phyloP scores from a whole-genome alignment of 2,888 invertebrate genomes.

The Drosophila pseudotakahashii region DNA sequence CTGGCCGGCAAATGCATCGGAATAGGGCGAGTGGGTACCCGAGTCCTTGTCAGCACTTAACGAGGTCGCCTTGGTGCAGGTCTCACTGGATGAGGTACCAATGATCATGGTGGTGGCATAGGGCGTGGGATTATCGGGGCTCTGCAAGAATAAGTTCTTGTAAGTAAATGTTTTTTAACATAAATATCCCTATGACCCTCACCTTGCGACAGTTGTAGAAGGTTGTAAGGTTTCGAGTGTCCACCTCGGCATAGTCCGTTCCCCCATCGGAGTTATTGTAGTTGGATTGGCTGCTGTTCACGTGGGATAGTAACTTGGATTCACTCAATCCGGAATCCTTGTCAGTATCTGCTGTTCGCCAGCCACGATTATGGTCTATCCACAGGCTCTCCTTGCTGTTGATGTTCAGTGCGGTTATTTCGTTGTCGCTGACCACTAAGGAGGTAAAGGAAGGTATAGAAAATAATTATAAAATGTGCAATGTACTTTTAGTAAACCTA shows the following conservation, averaged over 20 bases:
- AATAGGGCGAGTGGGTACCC: conserved; percentile 84
- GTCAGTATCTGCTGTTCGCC: conserved; percentile 87
- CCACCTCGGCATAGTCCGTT: conserved; percentile 89
- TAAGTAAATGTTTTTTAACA: conserved; percentile 15
- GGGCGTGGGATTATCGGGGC: conserved; percentile 88
- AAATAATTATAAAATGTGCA: not conserved
- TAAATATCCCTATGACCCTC: conserved; percentile 4
- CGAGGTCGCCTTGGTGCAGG: conserved; percentile 83
- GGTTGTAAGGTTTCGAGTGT: conserved; percentile 88
- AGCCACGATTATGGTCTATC: conserved; percentile 87
- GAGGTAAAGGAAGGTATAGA: not conserved
- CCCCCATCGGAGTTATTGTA: conserved; percentile 84
- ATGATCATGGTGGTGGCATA: conserved; percentile 91
- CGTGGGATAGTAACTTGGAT: conserved; percentile 86
- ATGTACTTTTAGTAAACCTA: not conserved
- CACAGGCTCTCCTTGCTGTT: conserved; percentile 88
- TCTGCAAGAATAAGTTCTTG: conserved; percentile 67
- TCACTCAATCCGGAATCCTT: conserved; percentile 87
- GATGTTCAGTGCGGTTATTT: conserved; percentile 84
- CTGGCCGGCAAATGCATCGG: conserved; percentile 78
- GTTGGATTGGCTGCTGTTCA: conserved; percentile 84
- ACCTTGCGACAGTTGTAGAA: conserved; percentile 89
- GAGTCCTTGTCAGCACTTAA: conserved; percentile 84
- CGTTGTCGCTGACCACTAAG: conserved; percentile 85
- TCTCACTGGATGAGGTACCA: conserved; percentile 83